phyloP scores from a whole-genome alignment of 2,113 vertebrate genomes.

The Marmota flaviventris region DNA sequence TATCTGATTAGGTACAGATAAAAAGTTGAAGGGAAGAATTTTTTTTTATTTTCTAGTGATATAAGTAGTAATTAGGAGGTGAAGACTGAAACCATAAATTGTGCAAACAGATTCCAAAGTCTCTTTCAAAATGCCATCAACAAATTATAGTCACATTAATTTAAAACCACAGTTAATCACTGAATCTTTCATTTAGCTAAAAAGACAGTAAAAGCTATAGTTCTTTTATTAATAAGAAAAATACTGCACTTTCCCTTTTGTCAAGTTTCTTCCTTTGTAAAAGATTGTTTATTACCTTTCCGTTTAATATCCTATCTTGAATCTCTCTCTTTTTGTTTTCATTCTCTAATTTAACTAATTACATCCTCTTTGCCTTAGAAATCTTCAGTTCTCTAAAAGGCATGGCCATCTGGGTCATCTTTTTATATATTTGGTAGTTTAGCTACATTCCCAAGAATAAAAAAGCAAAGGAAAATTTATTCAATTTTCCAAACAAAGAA shows the following conservation, averaged over 20 bases:
- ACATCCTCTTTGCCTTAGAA: not conserved
- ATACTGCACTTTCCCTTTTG: not conserved
- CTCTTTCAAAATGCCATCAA: not conserved
- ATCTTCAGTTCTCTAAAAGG: conserved; percentile 44
- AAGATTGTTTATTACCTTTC: conserved; percentile 2
- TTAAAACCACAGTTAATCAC: conserved; percentile 7
- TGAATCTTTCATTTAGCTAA: not conserved
- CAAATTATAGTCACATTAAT: not conserved
- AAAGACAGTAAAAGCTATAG: not conserved
- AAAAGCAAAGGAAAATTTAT: conserved; percentile 48
- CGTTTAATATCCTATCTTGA: not conserved
- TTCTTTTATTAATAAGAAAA: conserved; percentile 48
- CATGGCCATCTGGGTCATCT: not conserved
- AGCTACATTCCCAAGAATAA: conserved; percentile 28
- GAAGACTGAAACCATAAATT: not conserved
- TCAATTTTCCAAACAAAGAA: not conserved
- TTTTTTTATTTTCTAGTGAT: not conserved
- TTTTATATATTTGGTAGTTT: conserved; percentile 15
- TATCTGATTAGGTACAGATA: not conserved
- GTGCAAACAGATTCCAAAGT: not conserved
- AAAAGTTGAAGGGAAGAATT: not conserved
- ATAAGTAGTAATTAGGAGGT: not conserved
- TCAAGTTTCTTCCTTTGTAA: not conserved
- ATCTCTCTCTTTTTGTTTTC: not conserved
- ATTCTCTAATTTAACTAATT: conserved; percentile 51